Conservation (phyloP, 2,113 vertebrate genomes). For the Chaetura pelagica region DNA sequence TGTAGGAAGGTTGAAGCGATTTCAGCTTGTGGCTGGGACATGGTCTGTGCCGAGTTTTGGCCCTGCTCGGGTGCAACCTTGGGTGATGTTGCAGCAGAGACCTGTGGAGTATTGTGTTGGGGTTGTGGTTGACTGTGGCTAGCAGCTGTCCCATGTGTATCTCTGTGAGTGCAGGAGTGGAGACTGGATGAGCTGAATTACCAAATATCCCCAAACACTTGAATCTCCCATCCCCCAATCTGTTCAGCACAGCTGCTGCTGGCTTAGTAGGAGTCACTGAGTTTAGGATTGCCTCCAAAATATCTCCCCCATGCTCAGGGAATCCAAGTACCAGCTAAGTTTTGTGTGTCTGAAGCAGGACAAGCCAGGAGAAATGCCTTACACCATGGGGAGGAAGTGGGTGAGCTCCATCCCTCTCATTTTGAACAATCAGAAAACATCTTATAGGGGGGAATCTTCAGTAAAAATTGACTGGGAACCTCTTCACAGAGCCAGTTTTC, state of each 20-base stretch:
- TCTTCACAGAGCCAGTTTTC: neutral
- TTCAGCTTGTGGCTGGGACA: accelerated
- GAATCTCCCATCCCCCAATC: neutral
- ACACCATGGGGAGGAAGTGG: neutral
- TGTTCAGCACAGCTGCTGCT: neutral
- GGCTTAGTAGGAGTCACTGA: neutral
- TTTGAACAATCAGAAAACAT: neutral
- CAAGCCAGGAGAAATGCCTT: neutral
- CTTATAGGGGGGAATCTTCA: neutral
- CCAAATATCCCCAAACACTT: neutral
- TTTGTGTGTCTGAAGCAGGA: neutral
- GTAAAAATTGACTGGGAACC: neutral
- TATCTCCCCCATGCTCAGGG: neutral
- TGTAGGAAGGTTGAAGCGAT: neutral
- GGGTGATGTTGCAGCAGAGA: neutral
- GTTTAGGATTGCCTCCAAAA: neutral
- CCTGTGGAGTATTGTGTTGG: neutral
- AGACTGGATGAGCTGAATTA: neutral
- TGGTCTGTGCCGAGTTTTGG: neutral
- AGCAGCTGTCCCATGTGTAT: neutral
- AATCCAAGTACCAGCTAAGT: neutral
- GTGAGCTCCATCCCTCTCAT: neutral
- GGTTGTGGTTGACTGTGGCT: neutral
- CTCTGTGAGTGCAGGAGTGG: neutral
- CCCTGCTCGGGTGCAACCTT: neutral